phyloP scores from a whole-genome alignment of 2,888 invertebrate genomes.

The Ditylenchus weischeri region DNA sequence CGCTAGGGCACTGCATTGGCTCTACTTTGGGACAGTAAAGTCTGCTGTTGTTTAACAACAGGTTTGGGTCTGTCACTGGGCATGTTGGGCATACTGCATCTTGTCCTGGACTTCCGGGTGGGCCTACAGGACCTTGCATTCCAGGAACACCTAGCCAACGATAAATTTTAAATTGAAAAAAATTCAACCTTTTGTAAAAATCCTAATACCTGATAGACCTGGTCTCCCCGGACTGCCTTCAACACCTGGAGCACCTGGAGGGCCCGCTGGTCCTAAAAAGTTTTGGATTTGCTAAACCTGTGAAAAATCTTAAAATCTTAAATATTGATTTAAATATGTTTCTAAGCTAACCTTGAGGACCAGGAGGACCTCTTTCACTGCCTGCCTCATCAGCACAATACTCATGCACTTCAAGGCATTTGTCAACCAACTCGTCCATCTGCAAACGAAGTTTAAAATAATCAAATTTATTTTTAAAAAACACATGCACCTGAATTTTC shows the following conservation, averaged over 20 bases:
- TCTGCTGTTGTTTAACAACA: constrained; percentile 6
- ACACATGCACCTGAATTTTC: constrained; percentile 32
- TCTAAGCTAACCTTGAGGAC: constrained; percentile 34
- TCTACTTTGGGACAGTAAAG: constrained; percentile 35
- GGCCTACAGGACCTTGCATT: constrained; percentile 27
- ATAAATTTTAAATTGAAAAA: background rate
- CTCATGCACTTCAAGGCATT: constrained; percentile 53
- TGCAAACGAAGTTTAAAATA: constrained; percentile 17
- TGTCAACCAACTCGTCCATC: constrained; percentile 52
- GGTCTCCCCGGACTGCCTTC: constrained; percentile 14
- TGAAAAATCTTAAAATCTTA: too few relatives aligned
- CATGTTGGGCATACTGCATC: constrained; percentile 51
- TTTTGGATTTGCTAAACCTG: too few relatives aligned
- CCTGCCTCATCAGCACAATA: constrained; percentile 50
- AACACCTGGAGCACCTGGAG: constrained; percentile 40
- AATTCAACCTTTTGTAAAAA: background rate
- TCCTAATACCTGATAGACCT: constrained; percentile 10
- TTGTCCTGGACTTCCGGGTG: constrained; percentile 39
- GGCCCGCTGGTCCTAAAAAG: constrained; percentile 16
- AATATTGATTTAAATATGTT: too few relatives aligned
- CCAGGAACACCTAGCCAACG: constrained; percentile 20
- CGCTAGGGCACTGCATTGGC: constrained; percentile 40
- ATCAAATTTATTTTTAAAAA: background rate
- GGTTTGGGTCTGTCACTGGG: constrained; percentile 44
- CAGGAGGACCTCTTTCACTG: constrained; percentile 33